Percentiles rank a stretch among this genome's conserved stretches.
Evolutionary conservation across 2,113 vertebrate species (phyloP).

Genomic region (Bubo scandiacus): DNA sequence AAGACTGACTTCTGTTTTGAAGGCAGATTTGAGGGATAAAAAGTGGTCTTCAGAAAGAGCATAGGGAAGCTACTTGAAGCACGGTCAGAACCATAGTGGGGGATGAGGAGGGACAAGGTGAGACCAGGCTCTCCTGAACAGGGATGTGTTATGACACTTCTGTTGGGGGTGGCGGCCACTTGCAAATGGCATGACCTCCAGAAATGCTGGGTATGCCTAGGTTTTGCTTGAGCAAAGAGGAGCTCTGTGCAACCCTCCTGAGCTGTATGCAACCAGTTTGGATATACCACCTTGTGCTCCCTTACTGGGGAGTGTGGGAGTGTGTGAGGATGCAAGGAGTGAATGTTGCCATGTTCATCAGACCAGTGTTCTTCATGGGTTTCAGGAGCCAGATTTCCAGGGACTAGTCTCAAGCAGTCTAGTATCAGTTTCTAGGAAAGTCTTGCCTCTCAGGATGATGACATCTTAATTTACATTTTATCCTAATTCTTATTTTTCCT

Average conservation of each 20-base stretch:
- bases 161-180: neutral
- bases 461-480: neutral
- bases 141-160: neutral
- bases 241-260: neutral
- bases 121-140: neutral
- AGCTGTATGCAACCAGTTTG: neutral
- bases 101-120: neutral
- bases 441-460: neutral
- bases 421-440: neutral
- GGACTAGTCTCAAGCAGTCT: neutral
- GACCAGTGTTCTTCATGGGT: fast-evolving
- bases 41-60: neutral
- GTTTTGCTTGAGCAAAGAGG: neutral
- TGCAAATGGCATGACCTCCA: neutral
- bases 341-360: fast-evolving
- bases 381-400: neutral
- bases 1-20: neutral
- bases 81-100: fast-evolving
- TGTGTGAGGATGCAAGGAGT: fast-evolving
- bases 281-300: neutral
- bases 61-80: neutral
- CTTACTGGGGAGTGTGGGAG: neutral
- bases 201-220: neutral
- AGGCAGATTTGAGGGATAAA: neutral
- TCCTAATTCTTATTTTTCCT: neutral